Evolutionary conservation across 2,113 vertebrate genomes (phyloP).

Genomic region (Meriones unguiculatus): DNA sequence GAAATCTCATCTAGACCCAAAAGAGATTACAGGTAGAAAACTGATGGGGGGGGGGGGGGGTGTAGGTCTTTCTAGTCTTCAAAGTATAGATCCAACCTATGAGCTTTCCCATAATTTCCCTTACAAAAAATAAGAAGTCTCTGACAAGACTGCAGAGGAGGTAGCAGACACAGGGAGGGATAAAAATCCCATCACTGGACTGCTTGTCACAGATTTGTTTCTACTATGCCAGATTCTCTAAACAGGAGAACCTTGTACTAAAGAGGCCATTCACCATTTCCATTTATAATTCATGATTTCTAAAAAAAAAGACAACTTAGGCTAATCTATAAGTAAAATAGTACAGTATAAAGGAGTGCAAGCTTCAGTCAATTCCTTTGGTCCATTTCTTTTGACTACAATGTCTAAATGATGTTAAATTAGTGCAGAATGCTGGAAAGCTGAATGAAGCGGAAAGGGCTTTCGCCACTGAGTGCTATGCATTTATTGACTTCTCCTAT

Average conservation of each 20-base stretch:
- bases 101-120: background rate
- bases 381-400: conserved; percentile 40
- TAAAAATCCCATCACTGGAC: background rate
- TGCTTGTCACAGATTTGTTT: background rate
- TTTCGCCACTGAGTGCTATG: conserved; percentile 5
- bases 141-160: background rate
- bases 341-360: background rate
- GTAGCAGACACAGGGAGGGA: background rate
- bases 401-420: conserved; percentile 52
- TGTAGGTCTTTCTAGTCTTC: background rate
- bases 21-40: background rate
- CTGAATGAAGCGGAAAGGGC: conserved; percentile 14
- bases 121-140: background rate
- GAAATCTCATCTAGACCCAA: background rate
- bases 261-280: background rate
- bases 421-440: background rate
- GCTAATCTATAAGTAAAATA: conserved; percentile 19
- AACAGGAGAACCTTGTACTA: background rate
- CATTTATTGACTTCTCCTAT: conserved; percentile 66
- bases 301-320: background rate
- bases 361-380: background rate
- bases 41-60: background rate
- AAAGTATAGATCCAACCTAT: background rate
- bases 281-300: conserved; percentile 10
- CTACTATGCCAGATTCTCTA: background rate